Evolutionary conservation across 2,113 vertebrate genomes (phyloP), one percentile per base, ranked within the genome.

Genomic region (Heterotis niloticus): DNA sequence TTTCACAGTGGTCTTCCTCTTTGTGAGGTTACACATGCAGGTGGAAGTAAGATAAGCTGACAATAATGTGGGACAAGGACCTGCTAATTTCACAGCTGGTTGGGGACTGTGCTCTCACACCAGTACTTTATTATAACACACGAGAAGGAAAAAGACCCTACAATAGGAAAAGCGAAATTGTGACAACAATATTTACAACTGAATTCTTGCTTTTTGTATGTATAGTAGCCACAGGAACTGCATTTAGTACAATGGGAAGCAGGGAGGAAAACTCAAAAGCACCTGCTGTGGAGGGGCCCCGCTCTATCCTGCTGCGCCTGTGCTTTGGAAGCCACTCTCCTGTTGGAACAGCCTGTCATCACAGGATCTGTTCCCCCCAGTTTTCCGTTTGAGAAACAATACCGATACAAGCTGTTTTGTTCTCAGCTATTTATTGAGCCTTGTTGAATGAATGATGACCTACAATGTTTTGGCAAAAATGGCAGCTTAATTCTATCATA

Each of bases 21-120:
- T 44, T 44, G 2, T 44, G 57, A 54, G 80, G 81, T 86, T 75
- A 86, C 76, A 77, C 70, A 29, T 60, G 81, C 70, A 51, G 64
- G 79, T 62, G 81, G 73, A 80, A 83, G 83, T 59, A 60, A 81
- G 83, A 83, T 85, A 87, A 72, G 76, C 80, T 75, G 81, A 84
- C 81, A 87, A 86, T 78, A 75, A 80, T 76, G 70, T 69, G 26
- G 82, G 82, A 83, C 86, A 83, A 84, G 79, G 78, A 64, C 16
- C 28, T 73, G 5, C 80, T 82, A 29, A 24, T 23, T 17, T 65
- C 59, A 80, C 83, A 87, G 86, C 83, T 83, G 85, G 81, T 57
- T 73, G 29, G n/a, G 34, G 34, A 44, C 34, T 44, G 34, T 44
- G 7, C 3, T 2, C 3, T 44, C 34, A 44, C 34, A 44, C n/a